Evolutionary conservation across 2,888 invertebrate species (phyloP).

Genomic region (Cistogaster globosa): DNA sequence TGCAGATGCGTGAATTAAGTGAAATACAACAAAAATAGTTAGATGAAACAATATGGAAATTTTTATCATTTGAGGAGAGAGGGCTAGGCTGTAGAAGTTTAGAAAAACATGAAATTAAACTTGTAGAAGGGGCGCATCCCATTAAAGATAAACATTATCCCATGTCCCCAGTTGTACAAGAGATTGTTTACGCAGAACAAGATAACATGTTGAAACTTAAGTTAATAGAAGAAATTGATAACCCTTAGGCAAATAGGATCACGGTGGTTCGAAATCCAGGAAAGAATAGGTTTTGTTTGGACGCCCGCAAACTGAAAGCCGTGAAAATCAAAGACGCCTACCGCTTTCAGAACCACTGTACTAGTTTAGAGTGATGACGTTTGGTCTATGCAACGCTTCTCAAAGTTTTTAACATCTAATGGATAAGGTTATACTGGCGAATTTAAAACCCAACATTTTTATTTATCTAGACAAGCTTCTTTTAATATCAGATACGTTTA

Average conservation of each 20-base stretch:
- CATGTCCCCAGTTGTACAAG: too few species aligned
- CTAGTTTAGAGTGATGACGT: neutral
- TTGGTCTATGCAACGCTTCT: neutral
- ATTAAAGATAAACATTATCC: too few species aligned
- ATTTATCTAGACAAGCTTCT: too few species aligned
- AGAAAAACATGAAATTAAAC: too few species aligned
- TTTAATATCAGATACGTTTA: too few species aligned
- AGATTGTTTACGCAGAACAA: conserved; percentile 51
- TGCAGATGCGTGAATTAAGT: neutral
- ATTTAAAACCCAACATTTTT: too few species aligned
- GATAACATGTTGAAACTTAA: conserved; percentile 75
- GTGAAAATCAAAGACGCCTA: neutral
- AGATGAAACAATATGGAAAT: too few species aligned
- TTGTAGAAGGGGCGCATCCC: neutral
- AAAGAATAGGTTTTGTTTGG: neutral
- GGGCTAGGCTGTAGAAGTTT: too few species aligned
- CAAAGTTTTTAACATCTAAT: too few species aligned
- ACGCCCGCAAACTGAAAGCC: neutral
- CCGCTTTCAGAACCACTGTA: neutral
- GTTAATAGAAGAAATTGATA: conserved; percentile 75
- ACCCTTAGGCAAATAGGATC: conserved; percentile 74
- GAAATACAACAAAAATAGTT: too few species aligned
- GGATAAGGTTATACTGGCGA: too few species aligned
- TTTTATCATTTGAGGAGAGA: too few species aligned
- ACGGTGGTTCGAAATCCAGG: conserved; percentile 64